phyloP scores from a whole-genome alignment of 2,113 vertebrate species.

The Pachyramphus minor region DNA sequence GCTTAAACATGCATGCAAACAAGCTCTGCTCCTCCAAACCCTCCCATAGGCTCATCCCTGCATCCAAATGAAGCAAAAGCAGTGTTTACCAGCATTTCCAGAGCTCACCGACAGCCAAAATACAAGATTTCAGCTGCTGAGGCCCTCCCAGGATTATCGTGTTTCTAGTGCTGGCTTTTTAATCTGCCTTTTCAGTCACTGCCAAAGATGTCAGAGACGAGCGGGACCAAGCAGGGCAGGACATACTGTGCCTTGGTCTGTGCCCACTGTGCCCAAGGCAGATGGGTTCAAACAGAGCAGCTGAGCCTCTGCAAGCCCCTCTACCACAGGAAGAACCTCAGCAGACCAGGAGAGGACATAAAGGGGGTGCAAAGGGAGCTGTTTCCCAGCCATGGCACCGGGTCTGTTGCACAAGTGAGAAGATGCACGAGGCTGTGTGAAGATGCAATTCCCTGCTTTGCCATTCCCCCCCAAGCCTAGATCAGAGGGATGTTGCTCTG shows the following conservation, averaged over 20 bases:
- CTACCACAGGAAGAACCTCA: not conserved
- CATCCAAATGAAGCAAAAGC: conserved; percentile 55
- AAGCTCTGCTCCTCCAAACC: conserved; percentile 40
- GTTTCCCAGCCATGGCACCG: not conserved
- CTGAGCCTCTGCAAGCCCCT: not conserved
- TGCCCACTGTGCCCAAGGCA: not conserved
- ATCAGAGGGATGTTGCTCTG: not conserved
- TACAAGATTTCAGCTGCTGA: conserved; percentile 6
- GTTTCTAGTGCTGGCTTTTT: not conserved
- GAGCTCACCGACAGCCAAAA: conserved; percentile 14
- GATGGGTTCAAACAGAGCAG: not conserved
- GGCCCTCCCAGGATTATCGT: not conserved
- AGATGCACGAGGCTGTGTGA: rapidly evolving
- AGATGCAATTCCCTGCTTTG: not conserved
- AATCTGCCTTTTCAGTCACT: not conserved
- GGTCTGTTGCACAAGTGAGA: rapidly evolving
- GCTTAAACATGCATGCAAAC: conserved; percentile 44
- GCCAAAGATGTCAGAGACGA: not conserved
- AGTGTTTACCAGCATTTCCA: conserved; percentile 21
- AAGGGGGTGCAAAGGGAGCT: rapidly evolving
- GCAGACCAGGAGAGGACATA: not conserved
- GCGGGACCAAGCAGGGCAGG: not conserved
- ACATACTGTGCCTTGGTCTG: rapidly evolving
- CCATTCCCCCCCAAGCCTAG: rapidly evolving
- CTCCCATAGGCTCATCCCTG: conserved; percentile 43